A percentile compares a stretch with the other conserved stretches of the same genome.
Evolutionary conservation across 2,797 vertebrate species (phyloP).

Genomic region (Sylvilagus floridanus): DNA sequence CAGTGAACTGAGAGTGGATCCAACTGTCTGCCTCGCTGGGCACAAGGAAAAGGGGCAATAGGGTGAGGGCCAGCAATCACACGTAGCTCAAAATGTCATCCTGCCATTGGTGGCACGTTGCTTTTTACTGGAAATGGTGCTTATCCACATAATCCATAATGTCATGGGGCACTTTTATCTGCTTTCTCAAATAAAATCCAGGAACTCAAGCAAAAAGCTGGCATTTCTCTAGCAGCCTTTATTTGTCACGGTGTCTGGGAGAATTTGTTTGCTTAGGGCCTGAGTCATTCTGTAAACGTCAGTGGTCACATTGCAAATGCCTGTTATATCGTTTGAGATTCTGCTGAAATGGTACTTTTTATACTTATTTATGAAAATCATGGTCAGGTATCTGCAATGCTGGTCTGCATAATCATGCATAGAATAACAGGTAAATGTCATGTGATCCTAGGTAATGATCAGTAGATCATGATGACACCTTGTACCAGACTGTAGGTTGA

Average conservation of each 20-base stretch:
- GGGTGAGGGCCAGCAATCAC: too few species aligned
- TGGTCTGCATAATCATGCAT: not conserved
- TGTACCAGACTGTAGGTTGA: not conserved
- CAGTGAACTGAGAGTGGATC: too few species aligned
- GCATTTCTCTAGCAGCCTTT: not conserved
- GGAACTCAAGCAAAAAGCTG: not conserved
- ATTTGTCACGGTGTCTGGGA: constrained; percentile 3
- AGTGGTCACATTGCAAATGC: not conserved
- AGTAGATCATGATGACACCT: not conserved
- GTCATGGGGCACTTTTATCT: not conserved
- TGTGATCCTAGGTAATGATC: not conserved
- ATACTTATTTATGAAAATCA: not conserved
- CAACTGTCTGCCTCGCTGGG: too few species aligned
- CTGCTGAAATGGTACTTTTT: not conserved
- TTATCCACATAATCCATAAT: not conserved
- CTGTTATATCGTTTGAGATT: not conserved
- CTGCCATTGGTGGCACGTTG: not conserved
- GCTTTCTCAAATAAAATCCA: constrained; percentile 52
- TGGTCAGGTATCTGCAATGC: not conserved
- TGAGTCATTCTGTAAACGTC: not conserved
- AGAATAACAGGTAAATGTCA: not conserved
- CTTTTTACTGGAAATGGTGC: constrained; percentile 42
- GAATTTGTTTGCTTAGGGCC: not conserved
- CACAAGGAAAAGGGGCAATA: too few species aligned
- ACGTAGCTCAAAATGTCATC: too few species aligned